A percentile compares a stretch with the other conserved stretches of the same genome.
These are phyloP conservation scores for Bufo gargarizans DNA, from an alignment of 2,113 vertebrate genomes.

Conservation along the genomic window DNA sequence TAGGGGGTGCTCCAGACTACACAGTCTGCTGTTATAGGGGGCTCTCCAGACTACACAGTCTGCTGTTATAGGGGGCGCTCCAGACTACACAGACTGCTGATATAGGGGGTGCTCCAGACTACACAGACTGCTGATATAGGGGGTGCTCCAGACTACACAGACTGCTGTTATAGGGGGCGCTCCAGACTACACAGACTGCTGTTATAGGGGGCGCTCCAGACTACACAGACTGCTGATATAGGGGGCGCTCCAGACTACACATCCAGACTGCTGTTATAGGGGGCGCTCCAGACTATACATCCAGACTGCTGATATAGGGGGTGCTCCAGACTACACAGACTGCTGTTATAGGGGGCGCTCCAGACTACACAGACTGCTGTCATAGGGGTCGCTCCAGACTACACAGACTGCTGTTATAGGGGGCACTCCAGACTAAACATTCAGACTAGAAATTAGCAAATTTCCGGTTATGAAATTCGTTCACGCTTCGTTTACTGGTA, in stretches of 20 bases:
- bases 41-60: neutral
- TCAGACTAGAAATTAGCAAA: no score
- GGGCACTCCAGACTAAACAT: neutral
- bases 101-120: neutral
- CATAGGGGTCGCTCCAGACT: neutral
- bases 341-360: neutral
- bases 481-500: no score
- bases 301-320: neutral
- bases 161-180: constrained; percentile 1
- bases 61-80: no score
- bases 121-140: neutral
- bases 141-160: neutral
- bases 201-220: neutral
- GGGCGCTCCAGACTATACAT: neutral
- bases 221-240: neutral
- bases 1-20: neutral
- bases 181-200: neutral
- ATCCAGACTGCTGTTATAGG: neutral
- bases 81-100: neutral
- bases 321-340: neutral
- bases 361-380: neutral
- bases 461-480: no score
- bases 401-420: neutral
- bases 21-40: neutral
- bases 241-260: neutral